These are phyloP conservation scores for Petroica traversi DNA, from an alignment of 2,113 vertebrate species.

Conservation along the genomic window DNA sequence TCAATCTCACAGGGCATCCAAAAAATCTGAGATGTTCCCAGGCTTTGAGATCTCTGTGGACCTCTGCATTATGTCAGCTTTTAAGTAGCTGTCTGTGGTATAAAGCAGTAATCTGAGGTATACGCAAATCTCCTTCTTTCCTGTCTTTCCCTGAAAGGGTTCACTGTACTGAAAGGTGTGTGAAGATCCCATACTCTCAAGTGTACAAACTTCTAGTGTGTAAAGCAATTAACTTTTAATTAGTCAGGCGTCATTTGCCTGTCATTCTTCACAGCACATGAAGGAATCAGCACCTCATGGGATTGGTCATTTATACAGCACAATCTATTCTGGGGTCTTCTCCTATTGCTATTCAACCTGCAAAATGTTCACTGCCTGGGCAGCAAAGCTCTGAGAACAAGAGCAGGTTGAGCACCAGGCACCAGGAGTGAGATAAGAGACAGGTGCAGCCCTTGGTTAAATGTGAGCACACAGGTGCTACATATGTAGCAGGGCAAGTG, in stretches of 20 bases:
- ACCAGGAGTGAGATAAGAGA: neutral
- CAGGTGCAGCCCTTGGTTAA: neutral
- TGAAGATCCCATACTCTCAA: neutral
- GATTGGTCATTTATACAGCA: neutral
- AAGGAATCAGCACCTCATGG: neutral
- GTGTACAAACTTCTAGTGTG: neutral
- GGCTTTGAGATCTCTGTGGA: neutral
- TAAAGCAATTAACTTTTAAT: neutral
- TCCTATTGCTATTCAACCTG: neutral
- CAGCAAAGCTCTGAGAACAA: neutral
- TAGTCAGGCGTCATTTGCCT: neutral
- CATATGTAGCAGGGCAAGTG: neutral
- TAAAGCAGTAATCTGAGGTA: neutral
- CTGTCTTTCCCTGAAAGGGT: neutral
- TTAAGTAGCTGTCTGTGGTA: neutral
- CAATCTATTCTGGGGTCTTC: neutral
- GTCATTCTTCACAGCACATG: neutral
- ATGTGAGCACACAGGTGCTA: neutral
- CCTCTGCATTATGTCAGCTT: neutral
- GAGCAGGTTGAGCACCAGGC: fast-evolving
- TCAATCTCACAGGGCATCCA: neutral
- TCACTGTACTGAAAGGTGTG: fast-evolving
- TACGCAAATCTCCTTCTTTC: neutral
- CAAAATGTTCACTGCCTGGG: neutral
- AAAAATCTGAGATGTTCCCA: neutral